Evolutionary conservation across 2,113 vertebrate species (phyloP).

Genomic region (Bombycilla garrulus): DNA sequence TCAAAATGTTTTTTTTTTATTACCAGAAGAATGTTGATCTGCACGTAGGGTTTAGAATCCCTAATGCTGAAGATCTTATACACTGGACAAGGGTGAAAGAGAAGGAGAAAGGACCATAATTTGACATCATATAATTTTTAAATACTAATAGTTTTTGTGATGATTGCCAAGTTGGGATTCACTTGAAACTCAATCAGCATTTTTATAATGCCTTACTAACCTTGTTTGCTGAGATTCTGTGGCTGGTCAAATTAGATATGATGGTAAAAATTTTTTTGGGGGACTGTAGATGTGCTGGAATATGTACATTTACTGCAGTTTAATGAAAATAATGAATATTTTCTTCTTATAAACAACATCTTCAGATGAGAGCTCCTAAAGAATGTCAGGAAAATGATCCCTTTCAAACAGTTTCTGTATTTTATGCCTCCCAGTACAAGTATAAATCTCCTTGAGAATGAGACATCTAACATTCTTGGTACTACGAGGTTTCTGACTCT

Average conservation of each 20-base stretch:
- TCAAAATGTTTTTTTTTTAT: neutral
- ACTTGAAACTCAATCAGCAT: constrained; percentile 11
- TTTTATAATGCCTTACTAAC: constrained; percentile 41
- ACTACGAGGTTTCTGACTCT: neutral
- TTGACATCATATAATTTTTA: neutral
- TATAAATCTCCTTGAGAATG: neutral
- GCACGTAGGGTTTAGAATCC: neutral
- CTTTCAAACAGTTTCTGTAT: neutral
- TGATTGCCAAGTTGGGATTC: neutral
- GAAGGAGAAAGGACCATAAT: neutral
- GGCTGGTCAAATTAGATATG: constrained; percentile 13
- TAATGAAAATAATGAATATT: constrained; percentile 43
- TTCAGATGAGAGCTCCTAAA: neutral
- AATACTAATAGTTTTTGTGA: neutral
- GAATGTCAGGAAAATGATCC: neutral
- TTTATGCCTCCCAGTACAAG: neutral
- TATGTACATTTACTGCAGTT: neutral
- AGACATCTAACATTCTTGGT: neutral
- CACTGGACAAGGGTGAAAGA: neutral
- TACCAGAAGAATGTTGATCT: neutral
- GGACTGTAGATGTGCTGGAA: neutral
- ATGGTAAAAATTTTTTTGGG: constrained; percentile 8
- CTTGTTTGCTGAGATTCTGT: constrained; percentile 21
- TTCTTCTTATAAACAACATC: neutral
- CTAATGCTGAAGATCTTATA: neutral